Evolutionary conservation across 2,113 vertebrate genomes (phyloP).

Genomic region (Ctenodactylus gundi): DNA sequence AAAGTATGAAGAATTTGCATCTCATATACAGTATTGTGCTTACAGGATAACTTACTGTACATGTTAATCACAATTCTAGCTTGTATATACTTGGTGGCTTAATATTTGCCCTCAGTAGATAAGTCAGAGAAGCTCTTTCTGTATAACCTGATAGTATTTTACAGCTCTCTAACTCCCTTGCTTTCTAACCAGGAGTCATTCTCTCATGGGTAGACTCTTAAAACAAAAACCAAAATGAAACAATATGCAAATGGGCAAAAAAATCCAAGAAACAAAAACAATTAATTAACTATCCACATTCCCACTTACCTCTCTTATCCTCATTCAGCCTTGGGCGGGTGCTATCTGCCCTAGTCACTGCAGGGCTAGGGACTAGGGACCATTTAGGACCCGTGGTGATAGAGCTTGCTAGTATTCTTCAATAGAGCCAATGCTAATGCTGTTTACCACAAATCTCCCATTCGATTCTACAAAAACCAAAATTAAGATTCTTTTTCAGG

Average conservation of each 20-base stretch:
- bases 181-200: neutral
- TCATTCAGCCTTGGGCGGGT: neutral
- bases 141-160: no score
- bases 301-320: neutral
- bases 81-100: neutral
- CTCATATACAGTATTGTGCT: neutral
- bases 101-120: neutral
- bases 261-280: no score
- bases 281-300: no score
- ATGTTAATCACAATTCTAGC: neutral
- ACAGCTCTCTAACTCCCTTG: neutral
- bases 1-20: neutral
- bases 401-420: neutral
- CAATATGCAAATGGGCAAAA: no score
- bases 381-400: accelerated
- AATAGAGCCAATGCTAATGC: no score
- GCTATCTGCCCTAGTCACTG: neutral
- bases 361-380: accelerated
- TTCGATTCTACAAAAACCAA: neutral
- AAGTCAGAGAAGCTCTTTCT: neutral
- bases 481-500: neutral
- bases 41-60: neutral
- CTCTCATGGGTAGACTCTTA: neutral
- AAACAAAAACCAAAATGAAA: neutral
- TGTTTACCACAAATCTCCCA: neutral